These are phyloP conservation scores for Perccottus glenii DNA, from an alignment of 2,113 vertebrate species.

Conservation along the genomic window DNA sequence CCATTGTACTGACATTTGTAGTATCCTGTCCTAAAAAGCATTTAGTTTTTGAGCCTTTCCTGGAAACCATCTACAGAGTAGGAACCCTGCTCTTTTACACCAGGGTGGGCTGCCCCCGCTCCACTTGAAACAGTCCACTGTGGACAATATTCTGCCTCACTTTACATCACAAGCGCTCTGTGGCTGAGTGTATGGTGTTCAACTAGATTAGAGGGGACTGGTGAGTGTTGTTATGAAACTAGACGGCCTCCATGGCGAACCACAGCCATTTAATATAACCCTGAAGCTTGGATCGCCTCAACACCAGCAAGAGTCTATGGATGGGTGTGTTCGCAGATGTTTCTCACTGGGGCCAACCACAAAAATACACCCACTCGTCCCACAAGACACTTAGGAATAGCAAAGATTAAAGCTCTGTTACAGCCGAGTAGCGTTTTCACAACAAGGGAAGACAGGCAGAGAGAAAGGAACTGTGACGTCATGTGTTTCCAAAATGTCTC, in stretches of 20 bases:
- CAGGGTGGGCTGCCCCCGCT: slow-evolving; percentile 15
- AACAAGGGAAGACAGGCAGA: slow-evolving; percentile 53
- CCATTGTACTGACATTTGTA: too few relatives aligned
- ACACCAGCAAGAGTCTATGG: slow-evolving; percentile 34
- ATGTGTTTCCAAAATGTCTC: slow-evolving; percentile 49
- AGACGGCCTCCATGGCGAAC: slow-evolving; percentile 68
- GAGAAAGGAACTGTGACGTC: slow-evolving; percentile 36
- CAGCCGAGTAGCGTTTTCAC: slow-evolving; percentile 50
- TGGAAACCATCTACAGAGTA: not conserved
- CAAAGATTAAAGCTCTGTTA: slow-evolving; percentile 53
- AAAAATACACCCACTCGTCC: slow-evolving; percentile 53
- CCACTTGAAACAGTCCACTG: not conserved
- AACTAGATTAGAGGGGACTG: slow-evolving; percentile 58
- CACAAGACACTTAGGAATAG: slow-evolving; percentile 44
- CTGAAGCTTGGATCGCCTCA: slow-evolving; percentile 45
- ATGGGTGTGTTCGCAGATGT: slow-evolving; percentile 54
- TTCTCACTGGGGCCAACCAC: slow-evolving; percentile 54
- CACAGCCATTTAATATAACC: slow-evolving; percentile 47
- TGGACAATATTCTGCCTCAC: slow-evolving; percentile 15
- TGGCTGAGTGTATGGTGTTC: slow-evolving; percentile 28
- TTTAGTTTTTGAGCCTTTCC: not conserved
- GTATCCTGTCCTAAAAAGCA: too few relatives aligned
- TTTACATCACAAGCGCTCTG: slow-evolving; percentile 20
- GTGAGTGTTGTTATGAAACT: slow-evolving; percentile 55
- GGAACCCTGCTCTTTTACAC: slow-evolving; percentile 2